These are phyloP conservation scores for cat (Felis catus) DNA, from an alignment of 2,113 vertebrate species.

Conservation along the genomic window DNA sequence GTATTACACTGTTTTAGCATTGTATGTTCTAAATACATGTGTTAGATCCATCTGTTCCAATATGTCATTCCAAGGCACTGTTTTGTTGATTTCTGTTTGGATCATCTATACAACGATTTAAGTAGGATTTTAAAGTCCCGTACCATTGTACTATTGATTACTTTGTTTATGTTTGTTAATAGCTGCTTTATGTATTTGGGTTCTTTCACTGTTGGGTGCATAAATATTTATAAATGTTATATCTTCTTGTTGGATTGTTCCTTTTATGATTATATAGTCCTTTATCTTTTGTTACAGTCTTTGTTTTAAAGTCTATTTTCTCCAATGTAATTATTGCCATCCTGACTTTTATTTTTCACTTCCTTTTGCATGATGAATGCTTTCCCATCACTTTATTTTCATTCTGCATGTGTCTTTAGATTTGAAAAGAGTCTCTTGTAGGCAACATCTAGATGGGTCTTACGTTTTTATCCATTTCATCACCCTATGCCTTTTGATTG, in stretches of 20 bases:
- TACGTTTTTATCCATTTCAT: neutral
- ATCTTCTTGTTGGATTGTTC: neutral
- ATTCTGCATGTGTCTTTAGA: neutral
- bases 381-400: neutral
- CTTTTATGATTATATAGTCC: neutral
- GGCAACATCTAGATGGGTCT: neutral
- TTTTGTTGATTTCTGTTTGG: neutral
- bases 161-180: neutral
- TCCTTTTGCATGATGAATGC: neutral
- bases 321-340: neutral
- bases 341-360: neutral
- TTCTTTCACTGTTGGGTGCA: neutral
- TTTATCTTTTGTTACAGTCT: neutral
- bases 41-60: neutral
- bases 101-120: neutral
- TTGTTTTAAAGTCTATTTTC: neutral
- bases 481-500: neutral
- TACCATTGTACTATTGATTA: neutral
- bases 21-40: neutral
- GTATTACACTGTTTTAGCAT: neutral
- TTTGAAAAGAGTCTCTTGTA: neutral
- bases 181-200: neutral
- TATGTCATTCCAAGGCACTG: neutral
- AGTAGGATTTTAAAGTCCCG: neutral
- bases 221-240: neutral